Conservation (phyloP, 2,113 vertebrate genomes). For the Arothron firmamentum region DNA sequence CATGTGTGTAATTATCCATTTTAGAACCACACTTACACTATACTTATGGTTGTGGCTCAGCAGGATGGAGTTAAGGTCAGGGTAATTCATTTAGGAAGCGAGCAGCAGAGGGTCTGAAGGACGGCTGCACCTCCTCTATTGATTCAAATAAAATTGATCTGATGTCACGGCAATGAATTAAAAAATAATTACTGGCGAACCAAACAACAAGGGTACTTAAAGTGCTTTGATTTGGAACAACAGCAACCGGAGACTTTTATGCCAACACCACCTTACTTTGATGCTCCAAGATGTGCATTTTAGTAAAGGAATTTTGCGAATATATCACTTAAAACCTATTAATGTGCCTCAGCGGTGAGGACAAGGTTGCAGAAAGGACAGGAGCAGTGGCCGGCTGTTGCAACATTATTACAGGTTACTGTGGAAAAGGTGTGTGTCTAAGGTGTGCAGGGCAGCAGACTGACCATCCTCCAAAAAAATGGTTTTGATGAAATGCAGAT, state of each 20-base stretch:
- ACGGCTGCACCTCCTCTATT: slow-evolving; percentile 5
- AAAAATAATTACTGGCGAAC: neutral
- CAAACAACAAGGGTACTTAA: too few species aligned
- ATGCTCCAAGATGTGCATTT: neutral
- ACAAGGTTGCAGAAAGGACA: slow-evolving; percentile 26
- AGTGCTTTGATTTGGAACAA: too few species aligned
- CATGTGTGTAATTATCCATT: slow-evolving; percentile 64
- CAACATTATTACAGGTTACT: slow-evolving; percentile 24
- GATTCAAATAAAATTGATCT: neutral
- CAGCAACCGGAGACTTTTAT: too few species aligned
- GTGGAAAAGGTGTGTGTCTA: slow-evolving; percentile 44
- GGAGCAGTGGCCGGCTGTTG: slow-evolving; percentile 18
- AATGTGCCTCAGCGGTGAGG: slow-evolving; percentile 1
- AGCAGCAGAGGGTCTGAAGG: slow-evolving; percentile 28
- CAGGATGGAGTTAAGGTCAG: slow-evolving; percentile 58
- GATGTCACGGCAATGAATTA: neutral
- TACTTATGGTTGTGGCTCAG: slow-evolving; percentile 63
- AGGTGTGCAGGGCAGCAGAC: slow-evolving; percentile 47
- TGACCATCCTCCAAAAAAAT: slow-evolving; percentile 45
- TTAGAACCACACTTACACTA: slow-evolving; percentile 66
- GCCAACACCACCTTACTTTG: neutral
- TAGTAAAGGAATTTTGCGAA: neutral
- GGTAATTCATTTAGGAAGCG: slow-evolving; percentile 52
- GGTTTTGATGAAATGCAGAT: slow-evolving; percentile 74
- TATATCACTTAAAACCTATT: neutral